These are phyloP conservation scores for Teleopsis dalmanni DNA, from an alignment of 1,140 invertebrate genomes.

Conservation along the genomic window DNA sequence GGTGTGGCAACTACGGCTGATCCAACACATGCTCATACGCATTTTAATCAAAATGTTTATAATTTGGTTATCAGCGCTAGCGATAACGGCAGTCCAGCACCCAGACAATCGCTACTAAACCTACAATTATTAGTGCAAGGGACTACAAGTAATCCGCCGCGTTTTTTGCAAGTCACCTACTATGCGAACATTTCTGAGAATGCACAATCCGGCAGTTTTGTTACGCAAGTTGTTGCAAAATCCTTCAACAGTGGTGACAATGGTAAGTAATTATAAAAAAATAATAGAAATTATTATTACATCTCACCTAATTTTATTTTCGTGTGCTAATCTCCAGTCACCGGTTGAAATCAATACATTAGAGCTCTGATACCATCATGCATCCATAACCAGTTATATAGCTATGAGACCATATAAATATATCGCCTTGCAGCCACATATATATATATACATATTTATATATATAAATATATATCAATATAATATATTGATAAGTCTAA, in stretches of 20 bases:
- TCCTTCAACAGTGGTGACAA: conserved; percentile 51
- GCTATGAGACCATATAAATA: too few relatives aligned
- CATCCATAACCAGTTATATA: too few relatives aligned
- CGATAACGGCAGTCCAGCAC: conserved; percentile 68
- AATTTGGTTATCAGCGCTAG: conserved; percentile 70
- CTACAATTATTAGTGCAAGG: conserved; percentile 62
- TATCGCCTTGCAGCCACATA: too few relatives aligned
- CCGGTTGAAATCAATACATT: not conserved
- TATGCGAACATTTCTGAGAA: conserved; percentile 73
- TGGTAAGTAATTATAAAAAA: conserved; percentile 23
- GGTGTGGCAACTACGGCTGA: conserved; percentile 6
- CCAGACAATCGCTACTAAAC: conserved; percentile 55
- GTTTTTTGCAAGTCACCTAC: conserved; percentile 70
- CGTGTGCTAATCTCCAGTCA: not conserved
- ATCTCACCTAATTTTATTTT: conserved; percentile 1
- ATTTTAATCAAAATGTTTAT: conserved; percentile 44
- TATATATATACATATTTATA: too few relatives aligned
- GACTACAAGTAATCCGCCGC: conserved; percentile 69
- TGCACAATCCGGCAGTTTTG: conserved; percentile 62
- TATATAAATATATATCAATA: too few relatives aligned
- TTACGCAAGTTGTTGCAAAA: conserved; percentile 69
- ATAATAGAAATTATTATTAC: not conserved
- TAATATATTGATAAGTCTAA: too few relatives aligned
- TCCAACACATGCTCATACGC: conserved; percentile 6
- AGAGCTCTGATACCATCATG: too few relatives aligned